Percentiles rank a stretch among this genome's conserved stretches.
These are phyloP conservation scores for Notoglanidium macrostoma DNA, from an alignment of 2,797 vertebrate species.

Conservation along the genomic window DNA sequence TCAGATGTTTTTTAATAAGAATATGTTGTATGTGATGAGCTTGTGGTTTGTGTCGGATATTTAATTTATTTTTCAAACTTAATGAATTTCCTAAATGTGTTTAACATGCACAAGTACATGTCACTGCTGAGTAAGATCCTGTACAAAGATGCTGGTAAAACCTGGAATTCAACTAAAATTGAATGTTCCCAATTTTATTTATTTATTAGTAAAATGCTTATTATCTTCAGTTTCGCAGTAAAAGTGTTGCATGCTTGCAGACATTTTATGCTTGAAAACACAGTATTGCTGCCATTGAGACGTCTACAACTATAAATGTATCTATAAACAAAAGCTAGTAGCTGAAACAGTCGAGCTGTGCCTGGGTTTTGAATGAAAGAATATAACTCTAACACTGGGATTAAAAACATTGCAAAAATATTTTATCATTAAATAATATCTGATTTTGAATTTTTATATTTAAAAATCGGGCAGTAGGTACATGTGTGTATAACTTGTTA, in stretches of 20 bases:
- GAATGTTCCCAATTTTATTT: neutral
- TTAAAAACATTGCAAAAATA: neutral
- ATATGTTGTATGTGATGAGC: slow-evolving; percentile 45
- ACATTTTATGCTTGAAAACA: neutral
- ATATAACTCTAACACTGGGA: neutral
- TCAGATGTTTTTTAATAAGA: slow-evolving; percentile 38
- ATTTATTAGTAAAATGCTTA: neutral
- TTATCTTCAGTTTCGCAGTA: neutral
- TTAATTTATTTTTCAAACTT: slow-evolving; percentile 55
- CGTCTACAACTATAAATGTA: neutral
- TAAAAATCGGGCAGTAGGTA: neutral
- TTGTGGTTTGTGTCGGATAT: slow-evolving; percentile 44
- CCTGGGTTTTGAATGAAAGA: neutral
- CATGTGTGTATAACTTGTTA: neutral
- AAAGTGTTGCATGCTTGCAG: no score
- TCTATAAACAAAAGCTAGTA: neutral
- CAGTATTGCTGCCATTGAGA: neutral
- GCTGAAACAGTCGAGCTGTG: neutral
- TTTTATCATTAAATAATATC: neutral
- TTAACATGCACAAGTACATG: neutral
- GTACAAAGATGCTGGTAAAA: neutral
- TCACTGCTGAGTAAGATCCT: neutral
- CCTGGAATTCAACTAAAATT: neutral
- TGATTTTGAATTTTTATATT: neutral
- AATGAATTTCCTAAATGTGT: slow-evolving; percentile 36